These are phyloP conservation scores for Protaetia brevitarsis DNA, from an alignment of 1,140 invertebrate species.

Conservation along the genomic window DNA sequence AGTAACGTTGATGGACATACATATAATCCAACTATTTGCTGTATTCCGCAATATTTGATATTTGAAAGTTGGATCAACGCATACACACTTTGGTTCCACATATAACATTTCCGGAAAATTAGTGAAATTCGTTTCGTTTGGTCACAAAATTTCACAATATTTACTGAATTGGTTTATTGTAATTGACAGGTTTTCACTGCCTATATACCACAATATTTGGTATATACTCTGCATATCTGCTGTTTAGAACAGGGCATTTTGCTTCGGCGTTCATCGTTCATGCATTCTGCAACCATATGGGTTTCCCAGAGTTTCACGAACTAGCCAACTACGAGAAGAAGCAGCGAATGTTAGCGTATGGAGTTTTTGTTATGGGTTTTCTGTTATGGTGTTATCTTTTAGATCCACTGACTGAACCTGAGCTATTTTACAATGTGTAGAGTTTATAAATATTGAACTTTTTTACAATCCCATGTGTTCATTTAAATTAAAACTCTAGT, in stretches of 20 bases:
- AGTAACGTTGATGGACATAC: too few species aligned
- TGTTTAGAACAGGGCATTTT: slow-evolving; percentile 81
- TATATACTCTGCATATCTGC: slow-evolving; percentile 87
- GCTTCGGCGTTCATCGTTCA: slow-evolving; percentile 85
- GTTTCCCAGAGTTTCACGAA: slow-evolving; percentile 84
- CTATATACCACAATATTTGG: slow-evolving; percentile 90
- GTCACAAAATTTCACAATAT: not conserved
- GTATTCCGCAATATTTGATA: too few species aligned
- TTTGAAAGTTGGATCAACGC: too few species aligned
- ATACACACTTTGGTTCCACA: too few species aligned
- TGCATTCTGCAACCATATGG: slow-evolving; percentile 95
- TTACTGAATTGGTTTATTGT: slow-evolving; percentile 26
- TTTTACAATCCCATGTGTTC: too few species aligned
- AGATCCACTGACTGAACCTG: slow-evolving; percentile 73
- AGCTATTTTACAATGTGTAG: slow-evolving; percentile 72
- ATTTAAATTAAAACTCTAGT: too few species aligned
- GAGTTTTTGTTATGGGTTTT: slow-evolving; percentile 73
- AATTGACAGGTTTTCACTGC: slow-evolving; percentile 79
- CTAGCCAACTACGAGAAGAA: slow-evolving; percentile 65
- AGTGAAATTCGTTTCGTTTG: too few species aligned
- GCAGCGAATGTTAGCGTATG: slow-evolving; percentile 61
- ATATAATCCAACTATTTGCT: too few species aligned
- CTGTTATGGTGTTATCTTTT: slow-evolving; percentile 74
- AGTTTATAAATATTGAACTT: too few species aligned
- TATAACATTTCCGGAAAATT: too few species aligned